Percentiles rank a stretch among this genome's conserved stretches.
Conservation (phyloP, 2,888 invertebrate genomes). For the Graphium colonna region DNA sequence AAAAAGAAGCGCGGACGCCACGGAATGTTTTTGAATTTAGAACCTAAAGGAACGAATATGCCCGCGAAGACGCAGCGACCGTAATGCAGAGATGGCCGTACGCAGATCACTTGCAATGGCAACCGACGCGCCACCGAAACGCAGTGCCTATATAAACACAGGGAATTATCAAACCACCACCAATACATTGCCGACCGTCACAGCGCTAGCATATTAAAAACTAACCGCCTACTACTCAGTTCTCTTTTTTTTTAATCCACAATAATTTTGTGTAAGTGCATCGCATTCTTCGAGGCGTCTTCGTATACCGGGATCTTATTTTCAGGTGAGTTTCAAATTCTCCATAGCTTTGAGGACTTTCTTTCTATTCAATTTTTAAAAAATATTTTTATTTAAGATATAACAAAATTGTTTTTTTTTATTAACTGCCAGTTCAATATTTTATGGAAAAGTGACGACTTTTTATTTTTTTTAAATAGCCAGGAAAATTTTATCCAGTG, state of each 20-base stretch:
- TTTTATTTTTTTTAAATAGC: not conserved
- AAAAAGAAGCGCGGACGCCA: not conserved
- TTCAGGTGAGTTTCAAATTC: constrained; percentile 58
- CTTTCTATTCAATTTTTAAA: not conserved
- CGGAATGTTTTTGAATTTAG: constrained; percentile 9
- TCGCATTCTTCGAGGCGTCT: constrained; percentile 41
- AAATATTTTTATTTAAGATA: not conserved
- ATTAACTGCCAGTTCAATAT: not conserved
- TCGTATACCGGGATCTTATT: constrained; percentile 55
- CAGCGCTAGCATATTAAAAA: constrained; percentile 59
- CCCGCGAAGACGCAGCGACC: constrained; percentile 17
- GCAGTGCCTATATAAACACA: constrained; percentile 59
- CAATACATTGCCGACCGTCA: constrained; percentile 73
- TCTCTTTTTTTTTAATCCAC: constrained; percentile 41
- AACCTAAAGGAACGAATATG: constrained; percentile 18
- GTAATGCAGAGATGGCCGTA: constrained; percentile 23
- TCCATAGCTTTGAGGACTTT: not conserved
- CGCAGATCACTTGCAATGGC: constrained; percentile 50
- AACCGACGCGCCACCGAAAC: constrained; percentile 46
- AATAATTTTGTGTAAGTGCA: constrained; percentile 56
- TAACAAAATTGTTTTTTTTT: not conserved
- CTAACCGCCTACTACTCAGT: constrained; percentile 39
- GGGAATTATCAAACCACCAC: constrained; percentile 58
- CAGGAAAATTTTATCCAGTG: not conserved
- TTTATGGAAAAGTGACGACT: not conserved